Base-by-base conservation (phyloP, 2,888 invertebrate species). In the Exocentrus adspersus region DNA sequence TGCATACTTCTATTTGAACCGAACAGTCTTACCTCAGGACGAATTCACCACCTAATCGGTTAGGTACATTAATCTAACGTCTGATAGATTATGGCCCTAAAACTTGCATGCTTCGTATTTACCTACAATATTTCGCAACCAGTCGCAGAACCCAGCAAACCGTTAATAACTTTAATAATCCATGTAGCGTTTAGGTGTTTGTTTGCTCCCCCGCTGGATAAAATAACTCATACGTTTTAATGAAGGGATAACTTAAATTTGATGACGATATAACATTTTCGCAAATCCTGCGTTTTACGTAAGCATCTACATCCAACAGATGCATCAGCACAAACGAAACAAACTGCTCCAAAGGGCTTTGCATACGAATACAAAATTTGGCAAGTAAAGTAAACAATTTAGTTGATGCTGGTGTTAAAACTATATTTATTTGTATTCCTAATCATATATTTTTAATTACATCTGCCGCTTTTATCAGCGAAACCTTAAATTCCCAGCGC, bases 161-260 rank as follows among this genome's bases (percentile, higher is more conserved):
- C 37, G 37, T 37, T 37, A 37, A 37, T 5, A 12, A 37, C n/a
- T 37, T 5, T 37, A n/a, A 37, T 37, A 12, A 24, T 24, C n/a
- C n/a, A 24, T 21, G 32, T 30, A 14, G 28, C 30, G n/a, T 46
- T 50, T 50, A 28, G 7, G 14, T 24, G 2, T n/a, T 32, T 24
- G 24, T 24, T 48, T 24, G 6, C 5, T 16, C 30, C 7, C 14
- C 24, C n/a, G n/a, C n/a, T n/a, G n/a, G n/a, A n/a, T 30, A 24
- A 17, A 43, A 43, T 20, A 19, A 17, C 19, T 10, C 12, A 19
- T 7, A 43, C n/a, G n/a, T n/a, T n/a, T 17, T 17, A 17, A 43
- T 43, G 9, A 16, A 43, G 17, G 51, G n/a, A 51, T 51, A 51
- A 51, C 32, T 51, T 51, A 51, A 51, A 51, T 32, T 37, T 51